Evolutionary conservation across 2,113 vertebrate genomes (phyloP), one percentile per base, ranked within the genome.

Genomic region (Ginglymostoma cirratum): DNA sequence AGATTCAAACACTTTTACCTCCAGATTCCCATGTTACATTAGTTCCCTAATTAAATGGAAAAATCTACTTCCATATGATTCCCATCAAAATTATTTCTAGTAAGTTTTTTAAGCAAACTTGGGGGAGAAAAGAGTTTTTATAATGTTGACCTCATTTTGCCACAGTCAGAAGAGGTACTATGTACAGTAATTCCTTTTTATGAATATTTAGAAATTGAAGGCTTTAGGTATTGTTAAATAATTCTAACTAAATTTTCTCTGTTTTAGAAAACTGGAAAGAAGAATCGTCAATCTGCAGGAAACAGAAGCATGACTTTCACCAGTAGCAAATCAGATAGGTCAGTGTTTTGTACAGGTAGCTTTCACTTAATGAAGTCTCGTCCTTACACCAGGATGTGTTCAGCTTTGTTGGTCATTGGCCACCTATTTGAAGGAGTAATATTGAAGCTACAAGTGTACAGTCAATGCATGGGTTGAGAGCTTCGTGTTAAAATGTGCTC

Each of bases 271-370:
- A 97, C 97, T 96, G 97, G 97, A 96, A 97, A 97, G 97, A 99
- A 98, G 97, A 96, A 96, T 7, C 98, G 98, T 34, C 96, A 96
- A 4, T 96, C 96, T 0, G 38, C 96, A 96, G 99, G 98, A 96
- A 98, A 97, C 96, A 97, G 97, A 96, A 99, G 99, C 97, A 98
- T 99, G 98, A 98, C 99, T 10, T 99, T 98, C 96, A 92, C 98
- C 89, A 95, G 96, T 0, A 98, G 97, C 65, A 99, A 98, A 96
- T 98, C 98, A 21, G 98, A 98, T 0, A 98, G 99, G 99, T 99
- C 97, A 10, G 3, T 89, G 10, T 96, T 48, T 69, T 90, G 42
- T 27, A 94, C 21, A 70, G 48, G 45, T 69, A 30, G 42, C 34
- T 45, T 48, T 30, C 42, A 70, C 67, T 48, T 69, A 38, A 24